Conservation (phyloP, 2,888 invertebrate species). For the Athripsodes cinereus region DNA sequence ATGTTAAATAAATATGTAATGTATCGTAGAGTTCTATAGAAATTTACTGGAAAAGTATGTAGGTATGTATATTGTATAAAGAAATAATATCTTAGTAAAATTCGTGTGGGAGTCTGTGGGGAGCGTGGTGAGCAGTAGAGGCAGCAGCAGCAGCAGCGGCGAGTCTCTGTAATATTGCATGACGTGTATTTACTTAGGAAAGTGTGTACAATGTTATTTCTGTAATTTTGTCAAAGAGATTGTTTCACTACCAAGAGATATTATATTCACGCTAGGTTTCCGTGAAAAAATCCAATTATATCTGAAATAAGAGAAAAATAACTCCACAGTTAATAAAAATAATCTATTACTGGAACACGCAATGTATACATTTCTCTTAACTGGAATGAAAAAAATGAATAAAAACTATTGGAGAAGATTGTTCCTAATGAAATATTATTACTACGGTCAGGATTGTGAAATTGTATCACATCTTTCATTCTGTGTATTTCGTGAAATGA, state of each 20-base stretch:
- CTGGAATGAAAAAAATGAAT: neutral
- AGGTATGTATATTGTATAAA: no score
- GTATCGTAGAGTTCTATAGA: no score
- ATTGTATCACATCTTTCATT: neutral
- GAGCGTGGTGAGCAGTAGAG: no score
- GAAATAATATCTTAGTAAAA: no score
- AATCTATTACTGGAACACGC: conserved; percentile 18
- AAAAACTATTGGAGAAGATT: neutral
- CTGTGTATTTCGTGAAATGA: no score
- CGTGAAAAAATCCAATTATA: conserved; percentile 19
- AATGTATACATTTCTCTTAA: conserved; percentile 12
- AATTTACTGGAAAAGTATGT: no score
- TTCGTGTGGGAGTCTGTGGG: no score
- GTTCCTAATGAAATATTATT: neutral
- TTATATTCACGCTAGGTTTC: conserved; percentile 1
- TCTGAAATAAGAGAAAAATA: conserved; percentile 15
- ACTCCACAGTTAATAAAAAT: conserved; percentile 13
- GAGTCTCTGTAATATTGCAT: neutral
- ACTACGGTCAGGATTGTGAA: neutral
- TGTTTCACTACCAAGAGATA: neutral
- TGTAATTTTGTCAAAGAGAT: no score
- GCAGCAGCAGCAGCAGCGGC: no score
- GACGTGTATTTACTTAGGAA: neutral
- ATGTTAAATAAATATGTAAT: no score
- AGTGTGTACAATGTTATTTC: neutral